Evolutionary conservation across 2,797 vertebrate species (phyloP).

Genomic region (Prunella strophiata): DNA sequence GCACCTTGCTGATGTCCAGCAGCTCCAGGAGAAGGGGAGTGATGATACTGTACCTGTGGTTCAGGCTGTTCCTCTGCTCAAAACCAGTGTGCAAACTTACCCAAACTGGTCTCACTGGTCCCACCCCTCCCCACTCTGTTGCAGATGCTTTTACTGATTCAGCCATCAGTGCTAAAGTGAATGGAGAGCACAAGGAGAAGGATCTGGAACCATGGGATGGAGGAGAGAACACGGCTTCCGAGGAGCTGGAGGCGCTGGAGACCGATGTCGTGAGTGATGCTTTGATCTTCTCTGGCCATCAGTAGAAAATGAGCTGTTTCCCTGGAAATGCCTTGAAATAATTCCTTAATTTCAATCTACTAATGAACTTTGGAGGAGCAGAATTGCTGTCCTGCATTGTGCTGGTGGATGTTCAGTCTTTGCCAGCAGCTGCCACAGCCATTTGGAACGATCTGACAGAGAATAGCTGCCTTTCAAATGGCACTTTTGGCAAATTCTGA

Average conservation of each 20-base stretch:
- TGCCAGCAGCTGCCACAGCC: conserved; percentile 2
- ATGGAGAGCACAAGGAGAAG: conserved; percentile 98
- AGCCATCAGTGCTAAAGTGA: conserved; percentile 89
- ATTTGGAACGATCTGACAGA: neutral
- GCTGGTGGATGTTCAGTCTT: neutral
- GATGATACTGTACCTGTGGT: neutral
- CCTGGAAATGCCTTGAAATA: neutral
- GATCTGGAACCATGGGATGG: conserved; percentile 98
- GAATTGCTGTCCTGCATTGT: neutral
- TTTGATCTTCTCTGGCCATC: neutral
- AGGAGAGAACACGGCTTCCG: conserved; percentile 85
- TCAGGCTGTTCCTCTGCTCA: neutral
- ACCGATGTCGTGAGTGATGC: conserved; percentile 89
- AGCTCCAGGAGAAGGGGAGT: neutral
- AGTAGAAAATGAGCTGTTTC: neutral
- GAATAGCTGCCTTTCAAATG: conserved; percentile 13
- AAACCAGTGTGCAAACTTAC: neutral
- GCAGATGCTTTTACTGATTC: conserved; percentile 97
- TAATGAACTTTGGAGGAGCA: neutral
- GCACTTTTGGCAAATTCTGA: conserved; percentile 40
- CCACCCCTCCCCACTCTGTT: neutral
- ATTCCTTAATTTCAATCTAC: neutral
- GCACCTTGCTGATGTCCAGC: neutral
- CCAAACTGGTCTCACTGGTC: conserved; percentile 11
- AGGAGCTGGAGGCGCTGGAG: conserved; percentile 94